Base-by-base conservation (phyloP, 1,140 invertebrate genomes). In the Aphaenogaster floridana region DNA sequence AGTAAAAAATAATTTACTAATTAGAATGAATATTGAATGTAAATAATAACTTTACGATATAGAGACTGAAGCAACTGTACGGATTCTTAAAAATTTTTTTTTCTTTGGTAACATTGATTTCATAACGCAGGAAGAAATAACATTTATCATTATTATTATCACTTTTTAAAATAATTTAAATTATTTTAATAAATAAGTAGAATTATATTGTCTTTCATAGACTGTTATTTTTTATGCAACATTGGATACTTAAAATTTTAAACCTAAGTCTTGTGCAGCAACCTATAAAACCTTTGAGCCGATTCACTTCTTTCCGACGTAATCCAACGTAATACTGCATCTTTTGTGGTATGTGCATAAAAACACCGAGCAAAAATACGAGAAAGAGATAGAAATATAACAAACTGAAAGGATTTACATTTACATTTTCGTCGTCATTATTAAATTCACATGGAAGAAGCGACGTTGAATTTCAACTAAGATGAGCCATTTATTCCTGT, bases 391-490 rank as follows among this genome's bases (percentile, higher is more conserved):
- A 77, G 39, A 21, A 61, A 57, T 76, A 42, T 42, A 77, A 77
- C 36, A 42, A 59, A 13, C 8, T 52, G 3, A 2, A 45, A 11
- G 3, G 13, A 77, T 42, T 77, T 77, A n/a, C 74, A 77, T 78
- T 77, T 77, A 45, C 2, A 63, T 77, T 78, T 42, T 61, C 9
- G 9, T 57, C 11, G 21, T 39, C 28, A 78, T 52, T 72, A 2
- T 9, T 72, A 34, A n/a, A 45, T 78, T 6, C 39, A 3, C 13
- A 4, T 77, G 34, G 57, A 45, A 28, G 8, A 78, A 76, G 39
- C n/a, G 13, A 45, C 8, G 74, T 45, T 77, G 57, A 77, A 77
- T 77, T 77, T 63, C 21, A 77, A 45, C 42, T 78, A 9, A 78
- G 7, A 59, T 2, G 15, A 42, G 39, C 15, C 21, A 78, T 28